Percentiles rank a stretch among this genome's conserved stretches.
These are phyloP conservation scores for Ligdia adustata DNA, from an alignment of 2,888 invertebrate species.

Conservation along the genomic window DNA sequence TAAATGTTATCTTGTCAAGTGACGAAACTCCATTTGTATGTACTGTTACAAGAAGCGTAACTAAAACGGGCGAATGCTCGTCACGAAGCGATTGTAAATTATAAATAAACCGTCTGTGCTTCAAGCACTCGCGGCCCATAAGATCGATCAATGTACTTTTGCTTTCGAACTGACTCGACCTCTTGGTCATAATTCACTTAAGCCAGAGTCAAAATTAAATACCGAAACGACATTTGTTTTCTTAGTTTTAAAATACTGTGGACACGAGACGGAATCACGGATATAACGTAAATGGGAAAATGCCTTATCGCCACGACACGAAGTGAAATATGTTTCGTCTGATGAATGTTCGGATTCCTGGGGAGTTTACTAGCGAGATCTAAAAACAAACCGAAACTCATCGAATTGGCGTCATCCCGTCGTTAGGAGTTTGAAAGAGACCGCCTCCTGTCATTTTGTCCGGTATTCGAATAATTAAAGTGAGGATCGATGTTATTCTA, in stretches of 20 bases:
- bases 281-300: slow-evolving; percentile 67
- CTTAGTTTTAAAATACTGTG: slow-evolving; percentile 67
- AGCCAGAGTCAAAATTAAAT: slow-evolving; percentile 29
- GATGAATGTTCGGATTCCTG: slow-evolving; percentile 70
- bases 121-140: slow-evolving; percentile 39
- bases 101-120: slow-evolving; percentile 51
- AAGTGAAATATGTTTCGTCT: slow-evolving; percentile 65
- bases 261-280: slow-evolving; percentile 38
- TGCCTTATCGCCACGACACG: slow-evolving; percentile 63
- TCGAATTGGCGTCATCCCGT: slow-evolving; percentile 61
- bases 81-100: slow-evolving; percentile 68
- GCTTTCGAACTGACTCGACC: slow-evolving; percentile 48
- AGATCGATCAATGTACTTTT: slow-evolving; percentile 54
- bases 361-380: slow-evolving; percentile 64
- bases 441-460: slow-evolving; percentile 63
- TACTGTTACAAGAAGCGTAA: slow-evolving; percentile 62
- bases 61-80: slow-evolving; percentile 54
- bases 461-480: slow-evolving; percentile 70
- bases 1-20: slow-evolving; percentile 67
- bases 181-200: slow-evolving; percentile 48
- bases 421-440: slow-evolving; percentile 56
- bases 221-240: slow-evolving; percentile 55
- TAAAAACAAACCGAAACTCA: slow-evolving; percentile 69
- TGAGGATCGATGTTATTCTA: slow-evolving; percentile 60
- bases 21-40: slow-evolving; percentile 66